Evolutionary conservation across 2,888 invertebrate genomes (phyloP).

Genomic region (Dolomedes plantarius): DNA sequence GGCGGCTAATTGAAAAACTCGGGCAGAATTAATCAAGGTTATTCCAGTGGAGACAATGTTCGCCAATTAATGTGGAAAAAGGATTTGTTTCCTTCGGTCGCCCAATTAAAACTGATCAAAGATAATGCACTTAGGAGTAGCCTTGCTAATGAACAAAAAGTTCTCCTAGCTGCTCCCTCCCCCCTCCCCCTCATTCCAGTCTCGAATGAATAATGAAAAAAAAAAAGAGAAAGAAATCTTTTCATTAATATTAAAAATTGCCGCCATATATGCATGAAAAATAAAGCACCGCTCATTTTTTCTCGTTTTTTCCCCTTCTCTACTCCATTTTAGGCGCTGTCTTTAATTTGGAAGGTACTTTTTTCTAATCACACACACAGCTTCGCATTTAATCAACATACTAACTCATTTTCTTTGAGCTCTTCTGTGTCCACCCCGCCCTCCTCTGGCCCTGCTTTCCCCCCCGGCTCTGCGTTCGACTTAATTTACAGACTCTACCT

Average conservation of each 20-base stretch:
- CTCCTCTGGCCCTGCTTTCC: not conserved
- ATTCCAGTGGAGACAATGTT: slow-evolving; percentile 69
- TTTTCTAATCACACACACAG: slow-evolving; percentile 63
- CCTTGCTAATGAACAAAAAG: slow-evolving; percentile 68
- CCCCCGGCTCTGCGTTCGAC: slow-evolving; percentile 50
- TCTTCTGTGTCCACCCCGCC: not conserved
- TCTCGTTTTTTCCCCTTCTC: slow-evolving; percentile 22
- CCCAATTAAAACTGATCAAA: slow-evolving; percentile 71
- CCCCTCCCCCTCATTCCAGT: slow-evolving; percentile 14
- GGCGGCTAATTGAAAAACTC: slow-evolving; percentile 71
- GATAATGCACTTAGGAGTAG: slow-evolving; percentile 70
- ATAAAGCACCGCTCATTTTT: slow-evolving; percentile 59
- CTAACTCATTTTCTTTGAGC: slow-evolving; percentile 67
- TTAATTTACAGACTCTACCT: slow-evolving; percentile 68
- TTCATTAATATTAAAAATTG: slow-evolving; percentile 72
- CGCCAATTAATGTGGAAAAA: slow-evolving; percentile 70
- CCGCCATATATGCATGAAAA: slow-evolving; percentile 67
- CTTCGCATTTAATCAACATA: slow-evolving; percentile 71
- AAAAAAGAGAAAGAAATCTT: slow-evolving; percentile 25
- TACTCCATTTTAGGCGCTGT: slow-evolving; percentile 36
- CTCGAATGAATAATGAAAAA: slow-evolving; percentile 58
- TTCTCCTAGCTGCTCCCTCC: slow-evolving; percentile 5
- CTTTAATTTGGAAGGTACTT: slow-evolving; percentile 69
- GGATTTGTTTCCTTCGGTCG: slow-evolving; percentile 68
- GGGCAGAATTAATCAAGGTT: slow-evolving; percentile 68